Base-by-base conservation (phyloP, 2,113 vertebrate species). In the Eulacestoma nigropectus region DNA sequence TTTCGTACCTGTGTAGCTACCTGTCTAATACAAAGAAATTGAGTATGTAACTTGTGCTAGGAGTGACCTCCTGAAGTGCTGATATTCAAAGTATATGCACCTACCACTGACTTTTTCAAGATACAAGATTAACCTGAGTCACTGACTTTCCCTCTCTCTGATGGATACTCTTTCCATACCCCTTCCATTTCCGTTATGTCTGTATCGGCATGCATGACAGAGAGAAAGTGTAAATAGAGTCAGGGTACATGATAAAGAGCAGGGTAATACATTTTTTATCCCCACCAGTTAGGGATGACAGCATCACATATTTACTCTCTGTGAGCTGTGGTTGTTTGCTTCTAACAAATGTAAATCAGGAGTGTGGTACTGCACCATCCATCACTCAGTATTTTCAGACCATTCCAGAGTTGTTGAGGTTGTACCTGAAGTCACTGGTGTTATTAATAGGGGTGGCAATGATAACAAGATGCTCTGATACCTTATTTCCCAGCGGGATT, bases 221-320 rank as follows among this genome's bases (percentile, higher is more conserved):
- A 73, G 33, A 85, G 53, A 72, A 94, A 55, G 68, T 90, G 83
- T 95, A 92, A 91, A 93, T 63, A 76, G 94, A 91, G 68, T 65
- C 75, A 72, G 79, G 84, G 68, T 89, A 94, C 85, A 83, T 25
- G 87, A 91, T 93, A 84, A 92, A 93, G 92, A 84, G 69, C 78
- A 92, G n/a, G 57, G 56, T 65, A 93, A 81, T 89, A 93, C 57
- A 89, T 91, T 96, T 96, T 94, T 96, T 96, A 91, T 96, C 88
- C 69, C 81, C 56, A 87, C 82, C 82, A 93, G 50, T 91, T 88
- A 95, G 72, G 78, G 56, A 80, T 94, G 93, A 94, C 92, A 95
- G 80, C 74, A 77, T 64, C 75, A 73, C 95, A 67, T 95, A 76
- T 94, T 95, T 96, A 90, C 72, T 91, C 53, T 79, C 57, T 59